A percentile compares a stretch with the other conserved stretches of the same genome.
Evolutionary conservation across 2,888 invertebrate genomes (phyloP).

Genomic region (Drosophila kokeensis): DNA sequence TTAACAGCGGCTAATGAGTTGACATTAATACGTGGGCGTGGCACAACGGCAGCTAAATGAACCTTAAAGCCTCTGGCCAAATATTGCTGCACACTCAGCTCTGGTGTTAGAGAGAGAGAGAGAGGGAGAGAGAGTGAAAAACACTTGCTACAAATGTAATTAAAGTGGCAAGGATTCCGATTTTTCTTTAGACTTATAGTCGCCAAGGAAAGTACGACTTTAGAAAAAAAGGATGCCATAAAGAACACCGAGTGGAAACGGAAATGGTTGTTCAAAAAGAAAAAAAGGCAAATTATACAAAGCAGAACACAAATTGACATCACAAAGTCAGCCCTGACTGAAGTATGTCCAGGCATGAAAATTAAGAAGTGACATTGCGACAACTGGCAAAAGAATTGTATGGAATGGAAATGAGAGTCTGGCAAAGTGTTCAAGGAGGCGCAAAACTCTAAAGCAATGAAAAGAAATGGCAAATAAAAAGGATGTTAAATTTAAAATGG

Average conservation of each 20-base stretch:
- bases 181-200: background rate
- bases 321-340: conserved; percentile 34
- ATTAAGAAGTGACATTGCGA: conserved; percentile 32
- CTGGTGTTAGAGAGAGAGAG: background rate
- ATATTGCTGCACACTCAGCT: background rate
- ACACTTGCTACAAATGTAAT: conserved; percentile 49
- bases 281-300: conserved; percentile 18
- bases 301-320: conserved; percentile 41
- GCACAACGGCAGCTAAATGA: conserved; percentile 15
- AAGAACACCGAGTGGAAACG: background rate
- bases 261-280: conserved; percentile 11
- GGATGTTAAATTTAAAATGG: conserved; percentile 17
- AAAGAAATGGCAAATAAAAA: conserved; percentile 21
- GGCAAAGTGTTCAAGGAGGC: conserved; percentile 20
- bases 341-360: conserved; percentile 34
- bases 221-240: background rate
- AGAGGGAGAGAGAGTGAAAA: background rate
- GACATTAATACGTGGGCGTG: conserved; percentile 60
- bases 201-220: background rate
- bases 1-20: conserved; percentile 68
- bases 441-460: conserved; percentile 15
- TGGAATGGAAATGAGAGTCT: conserved; percentile 24
- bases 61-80: conserved; percentile 14
- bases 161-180: conserved; percentile 26
- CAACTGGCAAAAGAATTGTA: conserved; percentile 14